Percentiles rank a stretch among this genome's conserved stretches.
Conservation (phyloP, 1,140 invertebrate species). For the Heliconius himera region DNA sequence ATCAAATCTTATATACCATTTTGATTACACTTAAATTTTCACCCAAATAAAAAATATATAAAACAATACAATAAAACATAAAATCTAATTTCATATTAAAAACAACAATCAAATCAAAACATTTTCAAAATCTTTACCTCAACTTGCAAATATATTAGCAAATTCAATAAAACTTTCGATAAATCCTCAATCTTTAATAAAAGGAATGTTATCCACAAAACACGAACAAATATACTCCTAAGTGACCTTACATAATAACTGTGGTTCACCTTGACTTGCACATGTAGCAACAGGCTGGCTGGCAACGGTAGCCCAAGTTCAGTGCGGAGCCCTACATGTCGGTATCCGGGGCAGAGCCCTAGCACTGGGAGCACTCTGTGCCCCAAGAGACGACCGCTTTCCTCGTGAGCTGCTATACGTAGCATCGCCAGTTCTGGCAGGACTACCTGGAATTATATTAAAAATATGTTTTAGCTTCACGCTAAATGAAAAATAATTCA, state of each 20-base stretch:
- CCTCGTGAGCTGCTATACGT: constrained; percentile 98
- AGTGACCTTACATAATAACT: constrained; percentile 19
- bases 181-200: not conserved
- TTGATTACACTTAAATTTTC: no score
- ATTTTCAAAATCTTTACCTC: no score
- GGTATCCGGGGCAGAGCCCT: constrained; percentile 96
- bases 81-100: no score
- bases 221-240: not conserved
- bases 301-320: constrained; percentile 97
- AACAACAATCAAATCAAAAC: no score
- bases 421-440: constrained; percentile 98
- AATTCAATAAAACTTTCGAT: not conserved
- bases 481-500: no score
- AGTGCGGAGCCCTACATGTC: constrained; percentile 92
- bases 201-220: not conserved
- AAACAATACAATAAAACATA: no score
- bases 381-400: constrained; percentile 95
- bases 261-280: constrained; percentile 90
- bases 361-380: constrained; percentile 98
- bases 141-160: no score
- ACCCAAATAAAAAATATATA: no score
- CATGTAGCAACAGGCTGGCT: constrained; percentile 94
- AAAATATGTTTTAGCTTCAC: no score
- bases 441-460: constrained; percentile 87
- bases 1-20: no score